Percentiles rank a stretch among this genome's conserved stretches.
These are phyloP conservation scores for Platichthys flesus DNA, from an alignment of 2,113 vertebrate genomes.

Conservation along the genomic window DNA sequence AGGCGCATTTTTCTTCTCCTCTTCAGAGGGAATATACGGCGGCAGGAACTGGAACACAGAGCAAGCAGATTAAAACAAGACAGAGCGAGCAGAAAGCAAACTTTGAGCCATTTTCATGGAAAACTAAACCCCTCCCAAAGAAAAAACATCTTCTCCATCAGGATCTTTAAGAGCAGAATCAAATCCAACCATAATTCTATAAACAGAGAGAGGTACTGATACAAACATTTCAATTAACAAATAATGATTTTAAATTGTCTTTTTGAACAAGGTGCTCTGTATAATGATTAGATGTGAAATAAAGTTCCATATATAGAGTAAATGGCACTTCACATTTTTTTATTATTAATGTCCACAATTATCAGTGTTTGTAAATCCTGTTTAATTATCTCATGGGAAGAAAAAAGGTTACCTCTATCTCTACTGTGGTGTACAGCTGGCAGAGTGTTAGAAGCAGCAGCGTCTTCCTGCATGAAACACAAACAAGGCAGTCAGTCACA, in stretches of 20 bases:
- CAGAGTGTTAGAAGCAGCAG: constrained; percentile 88
- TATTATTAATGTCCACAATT: background rate
- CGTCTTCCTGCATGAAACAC: constrained; percentile 79
- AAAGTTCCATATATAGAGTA: too few species aligned
- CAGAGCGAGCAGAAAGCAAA: constrained; percentile 10
- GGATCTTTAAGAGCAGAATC: background rate
- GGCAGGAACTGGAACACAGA: constrained; percentile 89
- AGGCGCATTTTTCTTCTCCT: constrained; percentile 87
- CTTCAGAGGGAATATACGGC: constrained; percentile 88
- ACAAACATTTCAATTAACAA: too few species aligned
- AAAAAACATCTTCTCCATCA: background rate
- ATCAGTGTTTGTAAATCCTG: background rate
- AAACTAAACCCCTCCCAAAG: background rate
- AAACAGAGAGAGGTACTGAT: too few species aligned
- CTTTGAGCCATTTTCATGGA: background rate
- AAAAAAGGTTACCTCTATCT: constrained; percentile 89
- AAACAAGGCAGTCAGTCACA: constrained; percentile 3
- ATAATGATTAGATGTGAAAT: too few species aligned
- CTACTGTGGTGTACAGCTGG: constrained; percentile 91
- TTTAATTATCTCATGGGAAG: background rate
- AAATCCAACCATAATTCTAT: background rate
- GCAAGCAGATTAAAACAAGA: background rate
- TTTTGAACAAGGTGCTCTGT: too few species aligned
- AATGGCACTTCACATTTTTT: background rate
- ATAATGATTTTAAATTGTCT: too few species aligned